A percentile compares a stretch with the other conserved stretches of the same genome.
These are phyloP conservation scores for Lasius fuliginosus DNA, from an alignment of 2,888 invertebrate species.

Conservation along the genomic window DNA sequence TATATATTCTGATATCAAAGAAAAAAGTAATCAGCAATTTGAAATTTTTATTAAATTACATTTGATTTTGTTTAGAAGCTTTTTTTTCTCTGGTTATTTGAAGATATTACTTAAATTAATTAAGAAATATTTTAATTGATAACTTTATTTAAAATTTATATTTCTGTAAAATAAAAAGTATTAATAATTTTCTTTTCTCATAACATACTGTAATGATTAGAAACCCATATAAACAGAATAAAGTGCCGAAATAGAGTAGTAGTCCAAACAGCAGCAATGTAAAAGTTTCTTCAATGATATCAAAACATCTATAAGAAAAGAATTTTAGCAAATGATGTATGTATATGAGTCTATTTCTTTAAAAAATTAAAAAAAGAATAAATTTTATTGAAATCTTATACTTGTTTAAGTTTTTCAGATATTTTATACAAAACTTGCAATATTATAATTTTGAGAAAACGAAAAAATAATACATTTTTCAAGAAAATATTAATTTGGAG, in stretches of 20 bases:
- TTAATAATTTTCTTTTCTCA: background rate
- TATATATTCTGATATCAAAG: background rate
- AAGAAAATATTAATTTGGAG: too few relatives aligned
- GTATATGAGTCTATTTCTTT: too few relatives aligned
- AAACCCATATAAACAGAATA: constrained; percentile 29
- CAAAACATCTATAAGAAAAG: constrained; percentile 17
- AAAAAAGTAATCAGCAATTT: too few relatives aligned
- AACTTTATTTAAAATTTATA: background rate
- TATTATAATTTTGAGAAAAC: background rate
- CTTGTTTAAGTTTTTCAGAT: background rate
- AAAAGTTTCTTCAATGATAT: constrained; percentile 25
- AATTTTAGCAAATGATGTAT: too few relatives aligned
- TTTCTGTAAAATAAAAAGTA: background rate
- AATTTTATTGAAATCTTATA: background rate
- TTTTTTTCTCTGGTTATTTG: too few relatives aligned
- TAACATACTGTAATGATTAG: constrained; percentile 18
- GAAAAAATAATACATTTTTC: background rate
- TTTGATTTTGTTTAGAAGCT: too few relatives aligned
- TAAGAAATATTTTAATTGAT: background rate
- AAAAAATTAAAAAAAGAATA: too few relatives aligned
- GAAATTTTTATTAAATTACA: too few relatives aligned
- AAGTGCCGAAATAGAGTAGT: constrained; percentile 11
- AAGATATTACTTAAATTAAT: background rate
- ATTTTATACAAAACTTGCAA: background rate
- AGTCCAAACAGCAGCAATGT: constrained; percentile 11